Evolutionary conservation across 64 coral and sea anemone species (phyloP), one percentile per base, ranked within the genome.

Genomic region (Montipora efflorescens): DNA sequence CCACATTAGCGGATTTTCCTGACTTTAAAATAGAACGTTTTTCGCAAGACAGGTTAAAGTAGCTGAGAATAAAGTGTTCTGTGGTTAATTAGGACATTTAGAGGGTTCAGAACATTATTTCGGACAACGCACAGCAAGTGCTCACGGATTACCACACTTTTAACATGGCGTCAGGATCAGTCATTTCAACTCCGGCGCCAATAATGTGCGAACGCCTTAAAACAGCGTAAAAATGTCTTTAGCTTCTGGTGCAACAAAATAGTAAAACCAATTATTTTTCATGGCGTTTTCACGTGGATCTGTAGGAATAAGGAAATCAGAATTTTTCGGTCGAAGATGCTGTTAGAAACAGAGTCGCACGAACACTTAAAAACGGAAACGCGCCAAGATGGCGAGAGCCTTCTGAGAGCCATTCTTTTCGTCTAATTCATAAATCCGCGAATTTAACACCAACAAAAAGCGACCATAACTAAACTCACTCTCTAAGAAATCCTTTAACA

Each of bases 111-210:
- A 80, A 94, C 77, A 83, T 85, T 47, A 50, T 71, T 86, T 86
- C 8, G 62, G 7, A 14, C 7, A 44, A 25, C 46, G 6, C 62
- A 86, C 82, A 86, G 82, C 66, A 86, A 71, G 82, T 2, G 25
- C 7, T 7, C 44, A 71, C 14, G 95, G 95, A 96, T 96, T 96
- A 96, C 82, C 49, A 96, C 95, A 96, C 95, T 12, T 96, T 96
- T 75, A 87, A 87, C 45, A 96, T 96, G 95, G 95, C 95, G 92
- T 50, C 81, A 25, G 76, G 81, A 71, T 83, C 74, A 48, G 79
- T 90, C 92, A 74, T 47, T 84, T 86, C 83, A 20, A 70, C 81
- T 67, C 87, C 88, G 95, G 95, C 95, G 95, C 92, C 95, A 96
- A 96, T 82, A 73, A 96, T 61, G 95, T 96, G 95, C 78, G 62